Base-by-base conservation (phyloP, 2,113 vertebrate species). In the Eira barbara region DNA sequence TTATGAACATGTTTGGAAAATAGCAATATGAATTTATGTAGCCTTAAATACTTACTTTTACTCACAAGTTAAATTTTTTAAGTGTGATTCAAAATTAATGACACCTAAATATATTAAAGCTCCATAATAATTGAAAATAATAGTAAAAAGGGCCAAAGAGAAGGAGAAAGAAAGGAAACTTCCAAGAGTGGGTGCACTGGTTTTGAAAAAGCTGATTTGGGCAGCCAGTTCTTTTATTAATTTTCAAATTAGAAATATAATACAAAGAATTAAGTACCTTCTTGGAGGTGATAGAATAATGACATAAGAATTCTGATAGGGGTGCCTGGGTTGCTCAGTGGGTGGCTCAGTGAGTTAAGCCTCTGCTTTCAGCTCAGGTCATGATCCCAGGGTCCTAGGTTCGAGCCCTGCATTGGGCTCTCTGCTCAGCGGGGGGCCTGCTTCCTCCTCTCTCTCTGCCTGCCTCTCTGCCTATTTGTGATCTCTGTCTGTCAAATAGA, bases 231-330 rank as follows among this genome's bases (percentile, higher is more conserved):
- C 42, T 23, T 83, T 87, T 92, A 18, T 79, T 93, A 71, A 74
- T 69, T 94, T 94, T 84, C 65, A 94, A 94, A 80, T 91, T 80
- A 36, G 5, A 96, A 94, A 65, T 80, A 80, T 7, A 18, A 88
- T 87, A 71, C n/a, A 57, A 93, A 93, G 3, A 81, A 86, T 91
- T 81, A 81, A 93, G 39, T 47, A 84, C 49, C 55, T 88, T 83
- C 76, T 79, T 94, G 17, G 21, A 91, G 7, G 39, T 87, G 6
- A 83, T 29, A 49, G 83, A 69, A 95, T 49, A 86, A 90, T 78
- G 85, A 45, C 63, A 73, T 47, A 25, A 84, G 31, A 95, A 91
- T 89, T 31, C 39, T 91, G 45, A 93, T 94, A 78, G 52, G 52
- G 52, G 52, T 18, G 6, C 52, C 17, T 55, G 52, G 17, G 52